Evolutionary conservation across 2,888 invertebrate genomes (phyloP).

Genomic region (Eupithecia subfuscata): DNA sequence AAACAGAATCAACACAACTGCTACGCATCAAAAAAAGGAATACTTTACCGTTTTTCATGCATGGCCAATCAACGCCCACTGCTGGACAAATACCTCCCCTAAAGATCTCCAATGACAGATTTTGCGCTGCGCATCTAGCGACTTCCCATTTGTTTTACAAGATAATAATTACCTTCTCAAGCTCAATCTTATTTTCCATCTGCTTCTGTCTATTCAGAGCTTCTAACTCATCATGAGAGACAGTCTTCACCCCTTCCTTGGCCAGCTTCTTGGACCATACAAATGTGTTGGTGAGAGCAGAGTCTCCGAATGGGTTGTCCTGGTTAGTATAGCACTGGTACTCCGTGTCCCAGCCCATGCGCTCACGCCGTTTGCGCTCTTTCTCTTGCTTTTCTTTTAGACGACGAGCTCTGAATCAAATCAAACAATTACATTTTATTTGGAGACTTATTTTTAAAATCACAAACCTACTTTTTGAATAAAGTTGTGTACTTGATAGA

Average conservation of each 20-base stretch:
- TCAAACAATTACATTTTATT: not conserved
- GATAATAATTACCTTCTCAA: constrained; percentile 89
- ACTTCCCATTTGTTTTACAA: not conserved
- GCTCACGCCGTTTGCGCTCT: constrained; percentile 92
- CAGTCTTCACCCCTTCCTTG: constrained; percentile 93
- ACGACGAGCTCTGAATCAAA: constrained; percentile 83
- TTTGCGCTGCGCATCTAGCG: no score
- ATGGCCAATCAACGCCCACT: no score
- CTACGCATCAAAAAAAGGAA: no score
- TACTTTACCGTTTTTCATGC: no score
- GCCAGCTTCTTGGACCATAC: constrained; percentile 98
- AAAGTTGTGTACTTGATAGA: not conserved
- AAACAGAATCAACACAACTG: no score
- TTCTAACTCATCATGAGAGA: constrained; percentile 91
- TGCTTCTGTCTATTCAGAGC: constrained; percentile 93
- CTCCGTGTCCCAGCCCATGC: constrained; percentile 99
- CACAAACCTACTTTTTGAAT: not conserved
- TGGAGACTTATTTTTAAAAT: not conserved
- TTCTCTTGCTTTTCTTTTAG: constrained; percentile 96
- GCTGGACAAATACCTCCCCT: no score
- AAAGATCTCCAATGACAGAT: no score
- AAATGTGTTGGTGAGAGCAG: constrained; percentile 96
- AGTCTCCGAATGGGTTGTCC: constrained; percentile 99
- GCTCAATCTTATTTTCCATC: constrained; percentile 94
- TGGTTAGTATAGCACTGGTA: constrained; percentile 98